phyloP scores from a whole-genome alignment of 2,113 vertebrate species.

The Oreochromis tanganicae region DNA sequence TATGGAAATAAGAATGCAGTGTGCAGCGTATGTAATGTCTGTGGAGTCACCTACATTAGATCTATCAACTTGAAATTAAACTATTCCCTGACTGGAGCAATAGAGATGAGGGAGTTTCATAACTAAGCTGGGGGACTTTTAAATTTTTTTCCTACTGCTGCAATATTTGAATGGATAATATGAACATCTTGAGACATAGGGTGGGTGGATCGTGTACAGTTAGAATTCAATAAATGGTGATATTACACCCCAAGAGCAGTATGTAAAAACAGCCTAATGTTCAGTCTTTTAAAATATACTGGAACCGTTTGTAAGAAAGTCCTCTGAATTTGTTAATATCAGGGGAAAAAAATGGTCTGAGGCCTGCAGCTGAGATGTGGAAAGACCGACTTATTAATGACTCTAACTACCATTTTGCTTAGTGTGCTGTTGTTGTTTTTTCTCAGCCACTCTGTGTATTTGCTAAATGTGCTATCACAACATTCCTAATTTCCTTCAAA shows the following conservation, averaged over 20 bases:
- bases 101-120: neutral
- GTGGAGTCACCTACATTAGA: conserved; percentile 5
- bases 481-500: neutral
- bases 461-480: neutral
- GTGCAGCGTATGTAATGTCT: neutral
- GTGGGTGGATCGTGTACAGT: neutral
- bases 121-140: neutral
- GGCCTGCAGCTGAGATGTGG: neutral
- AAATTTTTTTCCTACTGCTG: neutral
- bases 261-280: neutral
- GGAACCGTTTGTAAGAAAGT: neutral
- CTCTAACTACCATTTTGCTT: neutral
- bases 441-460: neutral
- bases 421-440: neutral
- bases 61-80: conserved; percentile 8
- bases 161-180: neutral
- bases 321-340: neutral
- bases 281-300: neutral
- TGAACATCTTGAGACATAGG: neutral
- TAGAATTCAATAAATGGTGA: neutral
- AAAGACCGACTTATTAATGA: neutral
- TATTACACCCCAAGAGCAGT: neutral
- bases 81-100: conserved; percentile 3
- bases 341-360: neutral
- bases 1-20: conserved; percentile 36